Evolutionary conservation across 2,113 vertebrate genomes (phyloP).

Genomic region (Paracanthobrama guichenoti): DNA sequence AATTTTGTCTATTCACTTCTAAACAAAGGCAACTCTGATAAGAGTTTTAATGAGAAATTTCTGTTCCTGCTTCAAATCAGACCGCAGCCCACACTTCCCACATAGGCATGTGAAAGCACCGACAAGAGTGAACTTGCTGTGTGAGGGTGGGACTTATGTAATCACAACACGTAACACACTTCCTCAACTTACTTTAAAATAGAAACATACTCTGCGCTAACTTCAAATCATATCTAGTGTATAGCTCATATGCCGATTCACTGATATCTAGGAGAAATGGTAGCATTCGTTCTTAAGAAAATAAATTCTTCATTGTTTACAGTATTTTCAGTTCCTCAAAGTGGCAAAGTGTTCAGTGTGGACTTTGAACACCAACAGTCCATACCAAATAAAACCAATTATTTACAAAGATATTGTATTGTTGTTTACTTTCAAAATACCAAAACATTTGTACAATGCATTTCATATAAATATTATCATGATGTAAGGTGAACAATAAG

Average conservation of each 20-base stretch:
- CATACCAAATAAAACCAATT: constrained; percentile 43
- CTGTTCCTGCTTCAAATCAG: constrained; percentile 35
- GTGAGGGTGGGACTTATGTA: constrained; percentile 53
- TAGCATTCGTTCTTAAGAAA: background rate
- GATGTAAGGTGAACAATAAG: background rate
- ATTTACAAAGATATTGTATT: background rate
- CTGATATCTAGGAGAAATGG: background rate
- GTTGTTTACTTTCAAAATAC: background rate
- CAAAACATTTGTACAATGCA: background rate
- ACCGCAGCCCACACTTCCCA: constrained; percentile 52
- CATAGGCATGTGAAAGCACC: constrained; percentile 46
- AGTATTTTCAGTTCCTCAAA: background rate
- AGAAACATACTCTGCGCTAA: background rate
- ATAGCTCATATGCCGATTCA: background rate
- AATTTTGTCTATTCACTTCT: background rate
- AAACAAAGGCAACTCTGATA: constrained; percentile 4
- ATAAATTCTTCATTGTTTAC: background rate
- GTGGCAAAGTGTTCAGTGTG: constrained; percentile 3
- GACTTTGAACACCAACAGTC: background rate
- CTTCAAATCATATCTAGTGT: constrained; percentile 8
- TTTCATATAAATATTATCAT: constrained; percentile 33
- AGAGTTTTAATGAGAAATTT: constrained; percentile 39
- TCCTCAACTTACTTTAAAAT: constrained; percentile 27
- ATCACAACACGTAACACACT: constrained; percentile 37
- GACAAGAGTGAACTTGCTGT: constrained; percentile 48